Base-by-base conservation (phyloP, 2,888 invertebrate species). In the Cephonodes hylas region DNA sequence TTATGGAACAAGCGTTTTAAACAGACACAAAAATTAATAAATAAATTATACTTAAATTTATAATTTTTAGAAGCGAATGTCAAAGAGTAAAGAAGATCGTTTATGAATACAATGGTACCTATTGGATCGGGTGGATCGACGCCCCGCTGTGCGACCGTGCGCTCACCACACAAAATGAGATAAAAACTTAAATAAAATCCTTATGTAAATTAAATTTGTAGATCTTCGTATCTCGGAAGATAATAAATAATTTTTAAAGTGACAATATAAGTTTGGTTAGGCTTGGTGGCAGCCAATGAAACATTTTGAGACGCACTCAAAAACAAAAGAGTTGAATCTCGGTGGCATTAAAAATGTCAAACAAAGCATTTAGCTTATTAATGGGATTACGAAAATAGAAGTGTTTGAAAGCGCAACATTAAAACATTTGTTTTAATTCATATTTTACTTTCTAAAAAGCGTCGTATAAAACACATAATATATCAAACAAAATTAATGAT, bases 151-250 rank as follows among this genome's bases (percentile, higher is more conserved):
- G 88, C 77, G 84, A 76, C 71, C 64, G 81, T 83, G 86, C 86
- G 83, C 81, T 76, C 81, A 67, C 75, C 73, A 75, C 76, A 81
- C 84, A 83, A 86, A 88, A 88, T 80, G 76, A 85, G 76, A 86
- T 84, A 88, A 88, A 85, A 86, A 83, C 73, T 81, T 79, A 77
- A 86, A 89, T 89, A 86, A 88, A 88, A 88, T 83, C 80, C 84
- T 81, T 86, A 89, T 85, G 86, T 88, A 90, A 91, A 90, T 91
- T 87, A 82, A 88, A 89, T 88, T 86, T 86, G 81, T 89, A 81
- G 83, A 83, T 79, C 78, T 78, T 79, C 70, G 77, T 74, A 74
- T 76, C 75, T 75, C 72, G 69, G 66, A 69, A 68, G 71, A 76
- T 74, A 76, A 76, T 77, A 81, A 81, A 80, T 77, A 76, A 76